Conservation (phyloP, 1,140 invertebrate genomes). For the Orussus abietinus region DNA sequence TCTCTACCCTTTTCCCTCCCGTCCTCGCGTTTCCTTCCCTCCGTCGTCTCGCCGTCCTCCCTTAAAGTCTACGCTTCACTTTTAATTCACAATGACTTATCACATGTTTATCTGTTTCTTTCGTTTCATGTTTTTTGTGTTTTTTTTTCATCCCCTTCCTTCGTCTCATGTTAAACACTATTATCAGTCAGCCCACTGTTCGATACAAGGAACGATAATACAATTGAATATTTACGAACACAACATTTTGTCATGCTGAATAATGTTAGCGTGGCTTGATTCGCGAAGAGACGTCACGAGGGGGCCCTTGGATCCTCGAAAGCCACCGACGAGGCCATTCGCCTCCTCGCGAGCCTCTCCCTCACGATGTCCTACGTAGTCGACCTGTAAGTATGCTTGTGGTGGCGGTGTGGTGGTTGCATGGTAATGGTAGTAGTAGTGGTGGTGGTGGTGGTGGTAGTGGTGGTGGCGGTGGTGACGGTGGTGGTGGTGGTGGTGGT, state of each 20-base stretch:
- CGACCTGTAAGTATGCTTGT: constrained; percentile 30
- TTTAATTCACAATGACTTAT: constrained; percentile 51
- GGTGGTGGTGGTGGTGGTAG: not conserved
- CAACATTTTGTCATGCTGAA: constrained; percentile 44
- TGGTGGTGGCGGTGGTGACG: constrained; percentile 20
- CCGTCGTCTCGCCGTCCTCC: too few species aligned
- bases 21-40: too few species aligned
- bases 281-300: constrained; percentile 24
- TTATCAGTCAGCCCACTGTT: constrained; percentile 51
- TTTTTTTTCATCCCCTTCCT: constrained; percentile 10
- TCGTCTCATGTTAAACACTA: constrained; percentile 42
- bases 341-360: constrained; percentile 28
- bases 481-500: constrained; percentile 18
- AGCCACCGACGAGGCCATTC: not conserved
- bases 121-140: constrained; percentile 10
- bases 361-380: constrained; percentile 29
- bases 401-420: constrained; percentile 28
- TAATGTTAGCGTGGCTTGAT: constrained; percentile 35
- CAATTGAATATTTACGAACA: constrained; percentile 53
- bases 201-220: constrained; percentile 54
- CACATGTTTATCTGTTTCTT: constrained; percentile 44
- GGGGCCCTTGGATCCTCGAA: too few species aligned
- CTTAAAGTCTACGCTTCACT: not conserved
- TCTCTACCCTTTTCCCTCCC: constrained; percentile 15
- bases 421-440: constrained; percentile 1